Evolutionary conservation across 2,888 invertebrate genomes (phyloP), one percentile per base, ranked within the genome.

Genomic region (Drosophila peninsularis): DNA sequence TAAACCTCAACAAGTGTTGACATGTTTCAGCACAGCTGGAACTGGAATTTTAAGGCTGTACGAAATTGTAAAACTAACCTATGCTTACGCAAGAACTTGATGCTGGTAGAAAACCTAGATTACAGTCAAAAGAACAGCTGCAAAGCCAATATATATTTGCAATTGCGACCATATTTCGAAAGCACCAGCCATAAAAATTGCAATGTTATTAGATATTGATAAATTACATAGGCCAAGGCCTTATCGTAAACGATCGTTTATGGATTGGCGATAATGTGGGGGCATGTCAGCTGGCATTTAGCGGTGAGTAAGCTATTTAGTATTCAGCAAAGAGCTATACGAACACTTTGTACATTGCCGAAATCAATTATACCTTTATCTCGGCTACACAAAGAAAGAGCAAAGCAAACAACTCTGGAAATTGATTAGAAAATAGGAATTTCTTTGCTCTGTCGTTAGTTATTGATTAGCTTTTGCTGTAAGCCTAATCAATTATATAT

Each of bases 241-340:
- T 41, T 75, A 75, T 75, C 71, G 71, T 76, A 68, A 76, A 58
- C 64, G 42, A 30, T 39, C 11, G 58, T 72, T 75, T 72, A 76
- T 75, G 58, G 76, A 60, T 72, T 56, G 50, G 21, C 55, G 66
- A 68, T 76, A 75, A 64, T 24, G 37, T 49, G 21, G 44, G 19
- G 45, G 57, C 34, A 30, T 62, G 39, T 27, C 63, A 57, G 53
- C 54, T 62, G 54, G 21, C 14, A 62, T 49, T 49, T 21, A 53
- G 19, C 34, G 1, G 1, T 42, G 44, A 17, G 5, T 47, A 41
- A 30, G 30, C 6, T 44, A 45, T 37, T 61, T 62, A 42, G 54
- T 37, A 52, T 69, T 53, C 24, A 44, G 54, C 54, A 62, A 67
- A 75, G 63, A 71, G 67, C 67, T 61, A 63, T 58, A 34, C 14